A percentile compares a stretch with the other conserved stretches of the same genome.
These are phyloP conservation scores for Andrena praecox DNA, from an alignment of 2,888 invertebrate genomes.

Conservation along the genomic window DNA sequence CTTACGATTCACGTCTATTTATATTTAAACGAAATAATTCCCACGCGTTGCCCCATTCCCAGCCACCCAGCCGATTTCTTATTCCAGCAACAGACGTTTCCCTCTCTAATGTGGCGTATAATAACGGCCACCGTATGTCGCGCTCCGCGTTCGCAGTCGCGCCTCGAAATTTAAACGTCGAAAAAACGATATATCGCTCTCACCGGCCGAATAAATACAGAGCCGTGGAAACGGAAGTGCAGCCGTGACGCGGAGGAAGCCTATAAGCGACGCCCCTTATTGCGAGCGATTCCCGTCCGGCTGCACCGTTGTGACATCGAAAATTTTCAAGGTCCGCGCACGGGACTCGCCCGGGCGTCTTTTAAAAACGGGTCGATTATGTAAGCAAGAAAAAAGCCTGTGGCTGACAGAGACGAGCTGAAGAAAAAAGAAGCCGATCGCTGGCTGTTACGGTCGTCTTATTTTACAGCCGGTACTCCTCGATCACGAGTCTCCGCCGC, in stretches of 20 bases:
- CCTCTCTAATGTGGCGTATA: too few relatives aligned
- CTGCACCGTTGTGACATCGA: slow-evolving; percentile 31
- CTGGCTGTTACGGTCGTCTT: slow-evolving; percentile 12
- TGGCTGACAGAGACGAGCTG: slow-evolving; percentile 16
- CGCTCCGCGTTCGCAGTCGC: too few relatives aligned
- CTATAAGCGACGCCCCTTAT: neutral
- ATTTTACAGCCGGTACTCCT: slow-evolving; percentile 20
- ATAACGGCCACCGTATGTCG: too few relatives aligned
- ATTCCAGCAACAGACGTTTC: too few relatives aligned
- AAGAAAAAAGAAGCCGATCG: slow-evolving; percentile 30
- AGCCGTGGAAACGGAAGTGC: slow-evolving; percentile 15
- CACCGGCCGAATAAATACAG: neutral
- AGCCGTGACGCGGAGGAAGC: neutral
- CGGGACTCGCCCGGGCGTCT: slow-evolving; percentile 65
- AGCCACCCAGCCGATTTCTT: too few relatives aligned
- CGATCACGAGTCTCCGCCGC: slow-evolving; percentile 19
- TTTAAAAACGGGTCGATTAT: slow-evolving; percentile 75
- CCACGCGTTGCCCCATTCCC: too few relatives aligned
- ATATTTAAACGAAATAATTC: too few relatives aligned
- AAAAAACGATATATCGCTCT: too few relatives aligned
- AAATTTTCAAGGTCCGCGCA: slow-evolving; percentile 68
- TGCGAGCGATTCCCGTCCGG: neutral
- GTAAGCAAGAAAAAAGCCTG: slow-evolving; percentile 67
- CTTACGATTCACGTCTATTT: too few relatives aligned
- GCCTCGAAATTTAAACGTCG: too few relatives aligned